Percentiles rank a stretch among this genome's conserved stretches.
phyloP scores from a whole-genome alignment of 2,113 vertebrate species.

The Oncorhynchus nerka region DNA sequence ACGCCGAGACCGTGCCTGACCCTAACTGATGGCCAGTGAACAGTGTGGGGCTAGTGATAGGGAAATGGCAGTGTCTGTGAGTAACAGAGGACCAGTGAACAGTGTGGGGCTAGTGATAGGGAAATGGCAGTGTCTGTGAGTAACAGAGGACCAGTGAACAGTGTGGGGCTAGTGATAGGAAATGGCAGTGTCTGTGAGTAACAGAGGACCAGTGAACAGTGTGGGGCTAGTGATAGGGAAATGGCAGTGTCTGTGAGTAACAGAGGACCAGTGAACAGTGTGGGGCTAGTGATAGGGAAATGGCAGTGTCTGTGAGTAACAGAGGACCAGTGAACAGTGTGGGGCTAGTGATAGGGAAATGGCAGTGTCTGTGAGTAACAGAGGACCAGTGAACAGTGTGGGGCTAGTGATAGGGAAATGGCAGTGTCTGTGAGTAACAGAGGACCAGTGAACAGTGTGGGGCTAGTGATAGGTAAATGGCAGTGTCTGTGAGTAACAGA shows the following conservation, averaged over 20 bases:
- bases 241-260: slow-evolving; percentile 15
- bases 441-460: background rate
- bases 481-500: slow-evolving; percentile 21
- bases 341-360: slow-evolving; percentile 3
- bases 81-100: background rate
- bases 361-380: slow-evolving; percentile 12
- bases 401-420: slow-evolving; percentile 3
- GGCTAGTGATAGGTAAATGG: slow-evolving; percentile 3
- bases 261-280: slow-evolving; percentile 23
- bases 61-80: slow-evolving; percentile 3
- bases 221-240: background rate
- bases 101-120: no score
- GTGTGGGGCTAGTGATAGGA: no score
- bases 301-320: slow-evolving; percentile 13
- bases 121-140: no score
- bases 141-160: no score
- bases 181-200: no score
- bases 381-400: slow-evolving; percentile 21
- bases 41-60: slow-evolving; percentile 1
- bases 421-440: background rate
- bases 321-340: slow-evolving; percentile 21
- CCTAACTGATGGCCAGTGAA: slow-evolving; percentile 31
- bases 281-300: slow-evolving; percentile 2
- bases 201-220: slow-evolving; percentile 11
- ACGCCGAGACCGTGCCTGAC: slow-evolving; percentile 24